These are phyloP conservation scores for Telmatochromis bifrenatus DNA, from an alignment of 2,113 vertebrate genomes.

Conservation along the genomic window DNA sequence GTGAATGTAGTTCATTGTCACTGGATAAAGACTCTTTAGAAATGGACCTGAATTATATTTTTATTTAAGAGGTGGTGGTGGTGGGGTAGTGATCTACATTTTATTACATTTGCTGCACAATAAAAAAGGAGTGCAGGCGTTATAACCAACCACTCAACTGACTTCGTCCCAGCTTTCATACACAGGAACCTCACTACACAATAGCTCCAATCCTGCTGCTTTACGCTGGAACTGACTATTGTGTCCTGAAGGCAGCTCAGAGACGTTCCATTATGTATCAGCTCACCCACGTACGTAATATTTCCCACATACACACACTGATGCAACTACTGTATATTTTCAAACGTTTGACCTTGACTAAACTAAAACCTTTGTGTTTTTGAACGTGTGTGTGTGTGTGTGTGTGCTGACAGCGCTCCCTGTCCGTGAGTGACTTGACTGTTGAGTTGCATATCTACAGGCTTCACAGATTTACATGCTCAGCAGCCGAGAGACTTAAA, in stretches of 20 bases:
- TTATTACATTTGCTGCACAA: background rate
- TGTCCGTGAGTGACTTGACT: slow-evolving; percentile 40
- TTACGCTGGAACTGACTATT: background rate
- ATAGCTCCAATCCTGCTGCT: background rate
- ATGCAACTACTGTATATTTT: background rate
- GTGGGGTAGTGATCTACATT: background rate
- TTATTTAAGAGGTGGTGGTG: background rate
- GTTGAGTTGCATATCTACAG: slow-evolving; percentile 50
- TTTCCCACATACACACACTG: background rate
- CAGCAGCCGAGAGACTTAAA: slow-evolving; percentile 62
- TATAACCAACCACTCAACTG: background rate
- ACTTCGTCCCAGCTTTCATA: background rate
- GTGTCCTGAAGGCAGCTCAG: background rate
- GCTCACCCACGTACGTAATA: slow-evolving; percentile 4
- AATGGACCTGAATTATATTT: background rate
- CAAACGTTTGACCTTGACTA: slow-evolving; percentile 45
- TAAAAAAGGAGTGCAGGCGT: background rate
- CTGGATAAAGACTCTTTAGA: background rate
- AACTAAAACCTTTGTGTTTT: background rate
- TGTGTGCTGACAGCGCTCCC: slow-evolving; percentile 48
- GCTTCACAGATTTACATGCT: slow-evolving; percentile 54
- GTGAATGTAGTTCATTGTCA: background rate
- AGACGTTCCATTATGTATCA: background rate
- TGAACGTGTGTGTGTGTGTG: background rate
- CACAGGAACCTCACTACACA: background rate